Conservation (phyloP, 2,797 vertebrate genomes). For the Alfaro cultratus region DNA sequence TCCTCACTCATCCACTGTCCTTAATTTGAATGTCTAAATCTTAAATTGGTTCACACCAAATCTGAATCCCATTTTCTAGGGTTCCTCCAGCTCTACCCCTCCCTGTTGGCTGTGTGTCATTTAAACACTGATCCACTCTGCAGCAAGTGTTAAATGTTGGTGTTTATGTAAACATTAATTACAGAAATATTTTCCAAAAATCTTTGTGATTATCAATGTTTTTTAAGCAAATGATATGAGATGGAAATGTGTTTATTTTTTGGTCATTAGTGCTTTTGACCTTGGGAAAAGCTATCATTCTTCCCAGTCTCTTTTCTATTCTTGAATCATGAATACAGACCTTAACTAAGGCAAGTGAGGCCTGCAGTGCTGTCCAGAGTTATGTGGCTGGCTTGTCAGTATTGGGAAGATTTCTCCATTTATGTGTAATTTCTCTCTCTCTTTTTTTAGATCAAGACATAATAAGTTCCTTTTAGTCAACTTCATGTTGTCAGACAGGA, state of each 20-base stretch:
- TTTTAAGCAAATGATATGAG: background rate
- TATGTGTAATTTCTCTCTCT: background rate
- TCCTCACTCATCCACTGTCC: background rate
- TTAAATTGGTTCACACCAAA: constrained; percentile 5
- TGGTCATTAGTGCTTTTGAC: background rate
- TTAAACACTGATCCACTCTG: background rate
- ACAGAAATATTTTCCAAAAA: background rate
- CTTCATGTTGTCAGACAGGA: background rate
- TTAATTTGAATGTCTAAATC: constrained; percentile 9
- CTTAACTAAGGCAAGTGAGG: background rate
- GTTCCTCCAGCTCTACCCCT: background rate
- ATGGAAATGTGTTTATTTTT: background rate
- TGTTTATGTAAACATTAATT: background rate
- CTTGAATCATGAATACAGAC: background rate
- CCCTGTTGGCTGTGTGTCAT: background rate
- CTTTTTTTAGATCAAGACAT: background rate
- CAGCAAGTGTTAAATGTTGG: background rate
- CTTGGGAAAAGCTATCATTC: background rate
- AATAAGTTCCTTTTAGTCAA: background rate
- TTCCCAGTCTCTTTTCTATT: background rate
- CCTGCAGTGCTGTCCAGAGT: background rate
- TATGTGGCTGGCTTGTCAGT: background rate
- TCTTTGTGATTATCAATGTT: background rate
- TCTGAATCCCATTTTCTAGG: background rate
- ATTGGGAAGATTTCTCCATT: background rate